These are phyloP conservation scores for Mionectes macconnelli DNA, from an alignment of 2,113 vertebrate genomes.

Conservation along the genomic window DNA sequence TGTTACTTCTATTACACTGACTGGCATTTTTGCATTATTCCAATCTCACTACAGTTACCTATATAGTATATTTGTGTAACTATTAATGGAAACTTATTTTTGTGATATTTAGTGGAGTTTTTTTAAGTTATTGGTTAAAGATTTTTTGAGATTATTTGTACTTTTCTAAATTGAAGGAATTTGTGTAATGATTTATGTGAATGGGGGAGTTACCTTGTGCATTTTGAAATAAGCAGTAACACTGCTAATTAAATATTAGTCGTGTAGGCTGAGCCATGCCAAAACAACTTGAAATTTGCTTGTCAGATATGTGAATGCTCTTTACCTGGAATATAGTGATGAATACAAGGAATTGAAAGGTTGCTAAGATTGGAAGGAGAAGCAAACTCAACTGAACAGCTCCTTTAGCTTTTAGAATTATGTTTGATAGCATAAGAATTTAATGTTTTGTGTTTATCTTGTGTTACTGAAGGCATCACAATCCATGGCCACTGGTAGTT, in stretches of 20 bases:
- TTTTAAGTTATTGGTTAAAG: background rate
- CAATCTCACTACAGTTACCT: conserved; percentile 40
- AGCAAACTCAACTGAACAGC: background rate
- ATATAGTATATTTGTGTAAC: conserved; percentile 40
- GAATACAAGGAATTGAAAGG: background rate
- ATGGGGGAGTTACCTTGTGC: background rate
- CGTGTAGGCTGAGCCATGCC: background rate
- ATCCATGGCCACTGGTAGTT: background rate
- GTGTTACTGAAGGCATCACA: background rate
- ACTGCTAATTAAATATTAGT: conserved; percentile 36
- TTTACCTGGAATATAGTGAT: background rate
- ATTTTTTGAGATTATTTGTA: conserved; percentile 1
- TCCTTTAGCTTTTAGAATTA: background rate
- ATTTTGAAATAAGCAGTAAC: conserved; percentile 58
- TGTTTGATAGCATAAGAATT: background rate
- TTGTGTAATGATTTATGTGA: conserved; percentile 49
- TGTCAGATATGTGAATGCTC: conserved; percentile 11
- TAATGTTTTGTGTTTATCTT: background rate
- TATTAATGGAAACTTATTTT: conserved; percentile 48
- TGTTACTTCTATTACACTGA: background rate
- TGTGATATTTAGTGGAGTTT: background rate
- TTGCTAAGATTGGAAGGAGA: background rate
- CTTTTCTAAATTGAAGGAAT: conserved; percentile 46
- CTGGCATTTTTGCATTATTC: background rate
- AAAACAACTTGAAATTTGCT: conserved; percentile 14